These are phyloP conservation scores for Xyliphius kryptos DNA, from an alignment of 2,113 vertebrate genomes.

Conservation along the genomic window DNA sequence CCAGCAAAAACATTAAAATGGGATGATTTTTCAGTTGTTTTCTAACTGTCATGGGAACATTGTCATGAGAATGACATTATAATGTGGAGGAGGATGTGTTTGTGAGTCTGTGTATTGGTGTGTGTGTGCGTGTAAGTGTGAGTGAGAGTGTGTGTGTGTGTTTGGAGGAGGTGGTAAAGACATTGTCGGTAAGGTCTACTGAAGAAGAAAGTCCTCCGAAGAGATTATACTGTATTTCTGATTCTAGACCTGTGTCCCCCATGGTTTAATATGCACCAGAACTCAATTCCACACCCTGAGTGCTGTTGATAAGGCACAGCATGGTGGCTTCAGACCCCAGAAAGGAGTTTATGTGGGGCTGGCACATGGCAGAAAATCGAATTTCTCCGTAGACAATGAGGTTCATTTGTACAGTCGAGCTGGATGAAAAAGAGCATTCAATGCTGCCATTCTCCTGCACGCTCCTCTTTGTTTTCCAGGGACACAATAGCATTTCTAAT, in stretches of 20 bases:
- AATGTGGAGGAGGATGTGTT: conserved; percentile 4
- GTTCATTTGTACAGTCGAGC: conserved; percentile 65
- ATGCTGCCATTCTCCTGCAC: background rate
- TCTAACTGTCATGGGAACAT: background rate
- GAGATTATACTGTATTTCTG: conserved; percentile 41
- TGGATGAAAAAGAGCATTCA: conserved; percentile 63
- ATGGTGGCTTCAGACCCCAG: conserved; percentile 52
- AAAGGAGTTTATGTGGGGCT: conserved; percentile 50
- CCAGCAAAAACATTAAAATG: conserved; percentile 3
- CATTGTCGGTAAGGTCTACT: background rate
- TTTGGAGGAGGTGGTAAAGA: background rate
- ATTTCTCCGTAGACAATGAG: conserved; percentile 68
- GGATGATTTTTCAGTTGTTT: conserved; percentile 6
- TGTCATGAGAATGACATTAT: conserved; percentile 6
- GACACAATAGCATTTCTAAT: conserved; percentile 53
- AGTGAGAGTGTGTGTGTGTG: background rate
- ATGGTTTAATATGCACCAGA: conserved; percentile 56
- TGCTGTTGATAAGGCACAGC: conserved; percentile 61
- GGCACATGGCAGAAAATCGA: conserved; percentile 61
- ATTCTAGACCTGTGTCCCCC: conserved; percentile 35
- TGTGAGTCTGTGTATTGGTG: no score
- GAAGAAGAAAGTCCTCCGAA: no score
- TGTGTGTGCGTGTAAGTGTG: no score
- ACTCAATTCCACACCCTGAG: conserved; percentile 66
- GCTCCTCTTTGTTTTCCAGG: conserved; percentile 42